Percentiles rank a stretch among this genome's conserved stretches.
Evolutionary conservation across 2,888 invertebrate genomes (phyloP).

Genomic region (Synergus gifuensis): DNA sequence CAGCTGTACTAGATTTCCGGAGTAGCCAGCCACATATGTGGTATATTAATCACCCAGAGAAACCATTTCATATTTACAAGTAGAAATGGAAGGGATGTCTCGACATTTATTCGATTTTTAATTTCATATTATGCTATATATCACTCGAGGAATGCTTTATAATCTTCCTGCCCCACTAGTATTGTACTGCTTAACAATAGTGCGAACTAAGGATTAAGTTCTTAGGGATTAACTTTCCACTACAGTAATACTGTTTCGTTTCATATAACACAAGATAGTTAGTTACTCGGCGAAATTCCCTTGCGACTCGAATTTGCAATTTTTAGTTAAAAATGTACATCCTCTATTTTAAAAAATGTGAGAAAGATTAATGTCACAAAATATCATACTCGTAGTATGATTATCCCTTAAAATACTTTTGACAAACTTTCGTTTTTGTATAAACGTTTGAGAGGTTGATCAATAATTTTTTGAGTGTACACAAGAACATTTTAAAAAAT

Average conservation of each 20-base stretch:
- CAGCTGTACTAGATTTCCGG: constrained; percentile 37
- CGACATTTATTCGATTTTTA: constrained; percentile 8
- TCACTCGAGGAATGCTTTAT: background rate
- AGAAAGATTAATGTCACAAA: background rate
- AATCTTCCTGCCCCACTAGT: background rate
- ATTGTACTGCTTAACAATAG: constrained; percentile 1
- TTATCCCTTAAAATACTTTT: background rate
- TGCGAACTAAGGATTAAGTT: background rate
- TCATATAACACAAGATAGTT: background rate
- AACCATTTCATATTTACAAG: constrained; percentile 54
- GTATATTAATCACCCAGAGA: constrained; percentile 53
- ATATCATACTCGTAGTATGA: background rate
- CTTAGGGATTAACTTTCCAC: background rate
- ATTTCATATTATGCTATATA: constrained; percentile 8
- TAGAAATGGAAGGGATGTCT: constrained; percentile 45
- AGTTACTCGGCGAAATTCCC: background rate
- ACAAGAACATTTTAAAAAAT: background rate
- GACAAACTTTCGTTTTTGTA: background rate
- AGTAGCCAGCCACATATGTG: constrained; percentile 21
- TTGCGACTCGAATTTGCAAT: background rate
- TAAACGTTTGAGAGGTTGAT: too few relatives aligned
- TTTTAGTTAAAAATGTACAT: background rate
- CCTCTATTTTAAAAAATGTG: background rate
- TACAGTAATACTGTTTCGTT: background rate
- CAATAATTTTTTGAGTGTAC: too few relatives aligned